A percentile compares a stretch with the other conserved stretches of the same genome.
phyloP scores from a whole-genome alignment of 2,113 vertebrate genomes.

The Alexandromys fortis region DNA sequence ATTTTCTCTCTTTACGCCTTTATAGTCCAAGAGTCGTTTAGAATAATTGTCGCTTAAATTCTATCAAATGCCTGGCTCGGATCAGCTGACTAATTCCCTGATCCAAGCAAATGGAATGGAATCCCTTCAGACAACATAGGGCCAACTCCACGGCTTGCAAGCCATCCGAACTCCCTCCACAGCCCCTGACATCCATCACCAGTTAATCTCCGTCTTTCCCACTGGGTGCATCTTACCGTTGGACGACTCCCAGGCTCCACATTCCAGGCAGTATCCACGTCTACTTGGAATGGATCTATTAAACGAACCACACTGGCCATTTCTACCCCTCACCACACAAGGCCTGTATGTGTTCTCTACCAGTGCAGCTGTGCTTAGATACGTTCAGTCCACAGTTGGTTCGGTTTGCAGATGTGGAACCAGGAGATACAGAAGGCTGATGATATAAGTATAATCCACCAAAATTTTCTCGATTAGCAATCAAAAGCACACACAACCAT shows the following conservation, averaged over 20 bases:
- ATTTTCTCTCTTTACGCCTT: background rate
- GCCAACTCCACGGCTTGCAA: no score
- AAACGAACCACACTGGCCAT: background rate
- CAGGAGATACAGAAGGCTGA: background rate
- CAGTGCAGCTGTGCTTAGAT: background rate
- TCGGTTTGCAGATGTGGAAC: background rate
- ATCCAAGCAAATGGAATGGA: background rate
- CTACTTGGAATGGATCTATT: background rate
- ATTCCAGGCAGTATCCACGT: no score
- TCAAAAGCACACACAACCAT: background rate
- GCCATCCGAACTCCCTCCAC: background rate
- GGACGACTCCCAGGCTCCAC: background rate
- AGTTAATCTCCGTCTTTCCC: background rate
- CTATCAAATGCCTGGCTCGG: background rate
- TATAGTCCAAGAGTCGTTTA: background rate
- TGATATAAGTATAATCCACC: background rate
- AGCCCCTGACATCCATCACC: background rate
- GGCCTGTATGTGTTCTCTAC: background rate
- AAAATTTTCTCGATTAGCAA: background rate
- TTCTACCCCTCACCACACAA: no score
- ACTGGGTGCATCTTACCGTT: background rate
- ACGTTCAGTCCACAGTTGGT: background rate
- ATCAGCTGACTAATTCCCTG: background rate
- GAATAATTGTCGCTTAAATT: background rate
- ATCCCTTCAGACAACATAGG: background rate